These are phyloP conservation scores for Hyles vespertilio DNA, from an alignment of 1,140 invertebrate genomes.

Conservation along the genomic window DNA sequence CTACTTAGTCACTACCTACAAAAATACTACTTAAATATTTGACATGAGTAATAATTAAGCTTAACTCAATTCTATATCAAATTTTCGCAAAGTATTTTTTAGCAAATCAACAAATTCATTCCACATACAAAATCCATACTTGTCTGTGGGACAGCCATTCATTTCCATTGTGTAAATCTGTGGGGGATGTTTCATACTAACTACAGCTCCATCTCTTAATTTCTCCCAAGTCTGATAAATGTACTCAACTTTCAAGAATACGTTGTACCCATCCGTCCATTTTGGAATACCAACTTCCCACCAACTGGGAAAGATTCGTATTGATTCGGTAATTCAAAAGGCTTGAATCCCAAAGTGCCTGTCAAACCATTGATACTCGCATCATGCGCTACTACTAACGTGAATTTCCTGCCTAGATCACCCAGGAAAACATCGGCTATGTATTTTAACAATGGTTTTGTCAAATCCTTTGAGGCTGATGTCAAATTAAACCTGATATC, in stretches of 20 bases:
- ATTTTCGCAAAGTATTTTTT: not conserved
- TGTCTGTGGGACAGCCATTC: slow-evolving; percentile 35
- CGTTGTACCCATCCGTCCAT: slow-evolving; percentile 34
- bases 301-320: slow-evolving; percentile 50
- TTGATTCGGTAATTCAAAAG: slow-evolving; percentile 33
- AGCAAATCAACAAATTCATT: slow-evolving; percentile 38
- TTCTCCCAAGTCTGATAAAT: slow-evolving; percentile 50
- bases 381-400: slow-evolving; percentile 39
- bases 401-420: slow-evolving; percentile 33
- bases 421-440: slow-evolving; percentile 31
- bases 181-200: slow-evolving; percentile 36
- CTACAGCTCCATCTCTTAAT: slow-evolving; percentile 30
- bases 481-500: slow-evolving; percentile 42
- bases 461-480: slow-evolving; percentile 39
- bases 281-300: slow-evolving; percentile 60
- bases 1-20: too few species aligned
- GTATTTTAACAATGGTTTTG: slow-evolving; percentile 40
- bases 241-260: slow-evolving; percentile 52
- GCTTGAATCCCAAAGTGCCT: slow-evolving; percentile 30
- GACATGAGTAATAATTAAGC: too few species aligned
- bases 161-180: slow-evolving; percentile 36
- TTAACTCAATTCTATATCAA: too few species aligned
- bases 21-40: too few species aligned
- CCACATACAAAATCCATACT: slow-evolving; percentile 49
- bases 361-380: slow-evolving; percentile 38